phyloP scores from a whole-genome alignment of 1,140 invertebrate species.

The Drosophila willistoni region DNA sequence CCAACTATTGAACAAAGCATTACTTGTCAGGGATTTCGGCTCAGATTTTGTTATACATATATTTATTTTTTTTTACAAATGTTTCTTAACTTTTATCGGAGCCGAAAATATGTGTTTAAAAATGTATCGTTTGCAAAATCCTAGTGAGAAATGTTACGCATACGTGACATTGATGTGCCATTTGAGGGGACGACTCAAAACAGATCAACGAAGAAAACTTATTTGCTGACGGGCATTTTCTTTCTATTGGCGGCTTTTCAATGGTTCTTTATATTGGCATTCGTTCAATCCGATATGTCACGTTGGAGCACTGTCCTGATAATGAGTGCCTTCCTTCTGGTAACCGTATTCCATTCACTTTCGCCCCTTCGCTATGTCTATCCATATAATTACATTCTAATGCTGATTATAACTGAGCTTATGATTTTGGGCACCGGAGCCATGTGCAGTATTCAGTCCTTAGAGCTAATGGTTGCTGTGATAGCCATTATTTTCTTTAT shows the following conservation, averaged over 20 bases:
- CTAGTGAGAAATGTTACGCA: background rate
- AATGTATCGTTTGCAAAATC: background rate
- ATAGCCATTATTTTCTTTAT: background rate
- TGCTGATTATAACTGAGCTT: background rate
- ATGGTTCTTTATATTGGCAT: constrained; percentile 4
- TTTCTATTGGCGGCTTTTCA: background rate
- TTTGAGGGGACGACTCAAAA: background rate
- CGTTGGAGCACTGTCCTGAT: background rate
- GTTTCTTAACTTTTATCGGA: background rate
- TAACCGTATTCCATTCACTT: background rate
- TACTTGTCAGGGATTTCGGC: too few relatives aligned
- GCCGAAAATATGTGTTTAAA: background rate
- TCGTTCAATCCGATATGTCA: background rate
- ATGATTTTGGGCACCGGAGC: constrained; percentile 7
- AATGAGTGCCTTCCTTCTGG: background rate
- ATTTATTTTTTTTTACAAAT: background rate
- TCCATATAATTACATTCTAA: background rate
- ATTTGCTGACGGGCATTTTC: constrained; percentile 1
- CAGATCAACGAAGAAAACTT: constrained; percentile 3
- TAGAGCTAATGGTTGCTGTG: background rate
- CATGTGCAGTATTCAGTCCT: background rate
- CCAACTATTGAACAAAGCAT: background rate
- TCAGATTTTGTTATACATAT: too few relatives aligned
- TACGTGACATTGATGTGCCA: constrained; percentile 1
- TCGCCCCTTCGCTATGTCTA: background rate